A percentile compares a stretch with the other conserved stretches of the same genome.
These are phyloP conservation scores for Umimayanthus kanabou DNA, from an alignment of 92 coral and sea anemone species.

Conservation along the genomic window DNA sequence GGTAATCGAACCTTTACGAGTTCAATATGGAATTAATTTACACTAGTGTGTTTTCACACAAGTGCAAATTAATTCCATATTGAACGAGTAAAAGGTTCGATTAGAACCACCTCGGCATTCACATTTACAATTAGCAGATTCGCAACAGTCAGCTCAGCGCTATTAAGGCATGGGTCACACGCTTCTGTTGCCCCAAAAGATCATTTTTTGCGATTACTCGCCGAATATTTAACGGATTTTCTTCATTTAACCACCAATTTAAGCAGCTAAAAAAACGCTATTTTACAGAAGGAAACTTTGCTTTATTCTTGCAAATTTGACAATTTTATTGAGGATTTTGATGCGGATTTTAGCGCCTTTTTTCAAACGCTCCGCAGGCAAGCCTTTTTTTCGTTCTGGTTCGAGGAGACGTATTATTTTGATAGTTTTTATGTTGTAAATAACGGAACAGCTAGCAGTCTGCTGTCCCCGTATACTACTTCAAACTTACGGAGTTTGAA, in stretches of 20 bases:
- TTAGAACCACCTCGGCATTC: too few species aligned
- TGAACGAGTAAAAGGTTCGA: too few species aligned
- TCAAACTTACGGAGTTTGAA: not conserved
- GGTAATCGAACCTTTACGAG: too few species aligned
- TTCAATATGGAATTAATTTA: too few species aligned
- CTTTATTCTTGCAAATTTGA: too few species aligned
- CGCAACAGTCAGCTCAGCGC: not conserved
- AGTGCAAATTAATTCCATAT: too few species aligned
- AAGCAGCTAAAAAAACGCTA: slow-evolving; percentile 4
- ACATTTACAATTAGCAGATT: too few species aligned
- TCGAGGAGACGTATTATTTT: slow-evolving; percentile 21
- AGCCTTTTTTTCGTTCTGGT: not conserved
- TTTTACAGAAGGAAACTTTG: too few species aligned
- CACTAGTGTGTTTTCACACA: too few species aligned
- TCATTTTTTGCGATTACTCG: slow-evolving; percentile 11
- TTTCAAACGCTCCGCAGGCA: too few species aligned
- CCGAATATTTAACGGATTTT: slow-evolving; percentile 10
- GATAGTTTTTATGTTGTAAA: slow-evolving; percentile 13
- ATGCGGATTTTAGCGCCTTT: too few species aligned
- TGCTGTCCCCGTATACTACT: slow-evolving; percentile 6
- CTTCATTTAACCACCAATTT: slow-evolving; percentile 3
- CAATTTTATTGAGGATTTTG: too few species aligned
- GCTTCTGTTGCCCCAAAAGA: not conserved
- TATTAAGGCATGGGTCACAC: not conserved
- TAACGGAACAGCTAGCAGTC: slow-evolving; percentile 20